Conservation (phyloP, 2,888 invertebrate genomes). For the Drosophila differens region DNA sequence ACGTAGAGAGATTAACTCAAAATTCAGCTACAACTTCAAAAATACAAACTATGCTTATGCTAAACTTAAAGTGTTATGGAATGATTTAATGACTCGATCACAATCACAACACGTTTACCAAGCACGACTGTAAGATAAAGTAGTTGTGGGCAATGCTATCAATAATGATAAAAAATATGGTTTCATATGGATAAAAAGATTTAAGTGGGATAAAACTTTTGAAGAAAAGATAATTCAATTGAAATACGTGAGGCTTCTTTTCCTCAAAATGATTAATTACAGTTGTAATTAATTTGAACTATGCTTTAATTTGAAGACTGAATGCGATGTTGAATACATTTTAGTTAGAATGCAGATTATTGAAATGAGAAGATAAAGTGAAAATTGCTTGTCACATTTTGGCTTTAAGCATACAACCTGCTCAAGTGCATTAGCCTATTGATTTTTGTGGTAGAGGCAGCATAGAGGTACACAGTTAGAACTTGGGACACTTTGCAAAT, state of each 20-base stretch:
- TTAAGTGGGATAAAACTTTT: background rate
- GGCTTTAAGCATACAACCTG: constrained; percentile 27
- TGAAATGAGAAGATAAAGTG: background rate
- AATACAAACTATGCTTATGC: background rate
- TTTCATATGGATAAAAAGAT: background rate
- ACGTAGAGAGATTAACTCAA: background rate
- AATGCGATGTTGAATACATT: background rate
- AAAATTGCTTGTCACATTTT: constrained; percentile 22
- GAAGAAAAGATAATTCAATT: background rate
- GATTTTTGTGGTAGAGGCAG: constrained; percentile 48
- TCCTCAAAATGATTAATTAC: background rate
- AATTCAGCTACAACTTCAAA: background rate
- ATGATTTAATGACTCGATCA: background rate
- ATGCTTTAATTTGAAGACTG: background rate
- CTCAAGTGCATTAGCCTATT: constrained; percentile 70
- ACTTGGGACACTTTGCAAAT: constrained; percentile 52
- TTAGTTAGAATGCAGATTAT: background rate
- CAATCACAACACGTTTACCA: background rate
- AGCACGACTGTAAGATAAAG: background rate
- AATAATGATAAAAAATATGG: background rate
- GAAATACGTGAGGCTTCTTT: background rate
- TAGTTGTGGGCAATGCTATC: background rate
- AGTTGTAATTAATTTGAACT: background rate
- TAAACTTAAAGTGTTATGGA: background rate
- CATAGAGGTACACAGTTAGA: constrained; percentile 5